Conservation (phyloP, 1,140 invertebrate species). For the Popillia japonica region DNA sequence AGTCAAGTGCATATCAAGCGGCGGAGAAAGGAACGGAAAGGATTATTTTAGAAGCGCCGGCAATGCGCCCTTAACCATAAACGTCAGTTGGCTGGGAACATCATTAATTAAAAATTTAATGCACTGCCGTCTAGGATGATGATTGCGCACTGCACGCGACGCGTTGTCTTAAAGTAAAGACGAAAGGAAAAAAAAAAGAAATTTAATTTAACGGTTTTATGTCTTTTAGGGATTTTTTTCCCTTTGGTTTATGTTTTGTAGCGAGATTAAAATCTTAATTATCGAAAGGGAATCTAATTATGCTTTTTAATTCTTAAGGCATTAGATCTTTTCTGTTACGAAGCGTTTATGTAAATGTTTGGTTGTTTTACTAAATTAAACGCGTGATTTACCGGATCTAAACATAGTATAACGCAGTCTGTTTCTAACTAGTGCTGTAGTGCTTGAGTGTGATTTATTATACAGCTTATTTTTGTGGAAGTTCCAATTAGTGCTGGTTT, state of each 20-base stretch:
- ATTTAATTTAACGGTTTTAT: not conserved
- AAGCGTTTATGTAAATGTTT: no score
- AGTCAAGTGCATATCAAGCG: not conserved
- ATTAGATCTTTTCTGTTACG: no score
- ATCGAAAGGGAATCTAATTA: not conserved
- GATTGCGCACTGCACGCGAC: not conserved
- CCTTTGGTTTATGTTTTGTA: not conserved
- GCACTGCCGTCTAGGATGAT: not conserved
- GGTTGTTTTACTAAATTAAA: no score
- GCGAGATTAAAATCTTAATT: not conserved
- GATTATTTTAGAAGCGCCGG: slow-evolving; percentile 3
- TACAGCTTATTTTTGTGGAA: no score
- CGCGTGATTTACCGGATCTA: no score
- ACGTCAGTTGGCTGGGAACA: not conserved
- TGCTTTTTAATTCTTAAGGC: not conserved
- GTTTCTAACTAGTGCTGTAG: no score
- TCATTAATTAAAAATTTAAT: slow-evolving; percentile 20
- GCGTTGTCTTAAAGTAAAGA: not conserved
- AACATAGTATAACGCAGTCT: no score
- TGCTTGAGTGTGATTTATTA: no score
- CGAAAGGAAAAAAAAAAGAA: not conserved
- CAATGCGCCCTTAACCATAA: not conserved
- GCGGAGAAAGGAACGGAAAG: not conserved
- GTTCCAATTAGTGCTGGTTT: no score
- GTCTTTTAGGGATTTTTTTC: not conserved